Evolutionary conservation across 2,888 invertebrate genomes (phyloP), one percentile per base, ranked within the genome.

Genomic region (Malthinus flaveolus): DNA sequence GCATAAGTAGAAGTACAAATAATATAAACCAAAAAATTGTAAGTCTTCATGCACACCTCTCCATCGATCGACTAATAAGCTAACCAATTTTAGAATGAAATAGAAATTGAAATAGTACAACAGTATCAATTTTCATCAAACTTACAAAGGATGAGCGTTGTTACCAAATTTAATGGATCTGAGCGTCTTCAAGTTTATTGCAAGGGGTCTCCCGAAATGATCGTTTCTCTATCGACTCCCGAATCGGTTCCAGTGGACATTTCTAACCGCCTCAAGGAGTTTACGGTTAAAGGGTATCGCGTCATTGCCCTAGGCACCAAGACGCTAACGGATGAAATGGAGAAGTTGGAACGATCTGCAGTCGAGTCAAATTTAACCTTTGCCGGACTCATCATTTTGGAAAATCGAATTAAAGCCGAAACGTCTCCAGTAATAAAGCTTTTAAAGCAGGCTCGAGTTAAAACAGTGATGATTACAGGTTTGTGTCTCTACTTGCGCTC

Each of bases 381-480:
- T 75, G 79, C 93, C 1, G 95, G 95, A 0, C 85, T 99, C 63
- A 88, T 99, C 8, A 87, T 99, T 9, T 85, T 99, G 81, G 98
- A 99, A 77, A 99, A 99, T 79, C 85, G 93, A 0, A 80, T 99
- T 45, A 97, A 97, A 74, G 87, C 90, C 0, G 90, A 95, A 72
- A 95, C 95, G 0, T 84, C 87, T 0, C 86, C 86, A 1, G 89
- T 95, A 23, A 92, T 97, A 49, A 78, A 83, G 3, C 86, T 87
- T 32, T 80, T 98, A 50, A 89, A 87, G 63, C 82, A 88, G 1
- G 97, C 99, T 0, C 85, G 89, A 66, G 91, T 99, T 63, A 87
- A 93, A 59, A 90, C 92, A 1, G 87, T 96, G 6, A 99, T 99
- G 98, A 93, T 98, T 11, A 99, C 98, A 34, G 98, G 91, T 89